These are phyloP conservation scores for Holotrichia oblita DNA, from an alignment of 1,140 invertebrate genomes.

Conservation along the genomic window DNA sequence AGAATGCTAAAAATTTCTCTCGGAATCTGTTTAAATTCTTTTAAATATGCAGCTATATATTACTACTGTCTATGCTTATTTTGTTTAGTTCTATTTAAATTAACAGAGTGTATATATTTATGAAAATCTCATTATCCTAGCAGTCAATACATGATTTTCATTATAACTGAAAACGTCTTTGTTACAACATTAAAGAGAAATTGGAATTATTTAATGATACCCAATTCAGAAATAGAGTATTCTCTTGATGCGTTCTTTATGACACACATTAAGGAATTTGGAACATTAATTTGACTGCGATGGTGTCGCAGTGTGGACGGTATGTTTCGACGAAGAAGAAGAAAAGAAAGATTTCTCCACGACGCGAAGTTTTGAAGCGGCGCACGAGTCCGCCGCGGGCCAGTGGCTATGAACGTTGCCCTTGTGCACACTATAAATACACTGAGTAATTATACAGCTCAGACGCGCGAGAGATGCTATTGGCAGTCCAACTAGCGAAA, in stretches of 20 bases:
- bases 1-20: too few relatives aligned
- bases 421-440: slow-evolving; percentile 50
- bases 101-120: too few relatives aligned
- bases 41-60: too few relatives aligned
- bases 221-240: neutral
- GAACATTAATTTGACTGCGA: slow-evolving; percentile 35
- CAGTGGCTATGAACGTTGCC: slow-evolving; percentile 45
- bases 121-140: too few relatives aligned
- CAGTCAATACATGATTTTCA: too few relatives aligned
- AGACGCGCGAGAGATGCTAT: slow-evolving; percentile 59
- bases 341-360: neutral
- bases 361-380: neutral
- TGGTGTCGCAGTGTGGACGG: neutral
- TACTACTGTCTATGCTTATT: too few relatives aligned
- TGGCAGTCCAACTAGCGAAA: slow-evolving; percentile 49
- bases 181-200: neutral
- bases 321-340: slow-evolving; percentile 29
- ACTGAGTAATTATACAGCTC: slow-evolving; percentile 48
- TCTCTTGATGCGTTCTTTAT: slow-evolving; percentile 24
- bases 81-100: too few relatives aligned
- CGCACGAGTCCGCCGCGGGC: slow-evolving; percentile 29
- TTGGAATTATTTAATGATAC: neutral
- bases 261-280: slow-evolving; percentile 36
- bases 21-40: too few relatives aligned
- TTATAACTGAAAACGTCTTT: too few relatives aligned